Evolutionary conservation across 2,113 vertebrate species (phyloP), one percentile per base, ranked within the genome.

Genomic region (Anarhynchus alexandrinus): DNA sequence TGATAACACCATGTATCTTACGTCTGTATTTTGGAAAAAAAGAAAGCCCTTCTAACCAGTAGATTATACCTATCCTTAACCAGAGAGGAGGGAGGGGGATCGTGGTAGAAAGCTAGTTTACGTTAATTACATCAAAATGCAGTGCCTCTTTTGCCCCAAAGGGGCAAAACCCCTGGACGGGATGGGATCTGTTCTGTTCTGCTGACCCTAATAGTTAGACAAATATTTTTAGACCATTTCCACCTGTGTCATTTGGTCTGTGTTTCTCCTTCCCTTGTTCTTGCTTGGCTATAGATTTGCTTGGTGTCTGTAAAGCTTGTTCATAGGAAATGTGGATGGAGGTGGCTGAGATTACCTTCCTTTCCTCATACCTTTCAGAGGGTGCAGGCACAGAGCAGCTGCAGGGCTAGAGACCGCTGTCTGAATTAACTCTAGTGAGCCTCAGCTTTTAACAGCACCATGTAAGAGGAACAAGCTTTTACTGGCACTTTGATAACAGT

Each of bases 391-490:
- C 25, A 77, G 52, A 40, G 36, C 29, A 70, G 52, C 34, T 49
- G 14, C 3, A 9, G 23, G 25, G 34, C 11, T 40, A 67, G 54
- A 86, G 43, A 19, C 5, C 79, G 32, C 52, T 71, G 29, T 51
- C 18, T 70, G 49, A 72, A 25, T 40, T 81, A 21, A 16, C 30
- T 45, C 12, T 12, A 40, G 16, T 21, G 55, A 54, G 3, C 1
- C 30, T 57, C 34, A 62, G 15, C 18, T 82, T 88, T 54, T n/a
- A 66, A 52, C 7, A 51, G 5, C 34, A 55, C 5, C 27, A 11
- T 2, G 0, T 15, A 45, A 59, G 21, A 76, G 0, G 1, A 88
- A 55, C 16, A 71, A 72, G 3, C 1, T 80, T 90, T 82, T 61
- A 10, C 9, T 1, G 8, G 8, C 38, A 32, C 2, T 74, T 64